These are phyloP conservation scores for Nebria ingens DNA, from an alignment of 1,140 invertebrate species.

Conservation along the genomic window DNA sequence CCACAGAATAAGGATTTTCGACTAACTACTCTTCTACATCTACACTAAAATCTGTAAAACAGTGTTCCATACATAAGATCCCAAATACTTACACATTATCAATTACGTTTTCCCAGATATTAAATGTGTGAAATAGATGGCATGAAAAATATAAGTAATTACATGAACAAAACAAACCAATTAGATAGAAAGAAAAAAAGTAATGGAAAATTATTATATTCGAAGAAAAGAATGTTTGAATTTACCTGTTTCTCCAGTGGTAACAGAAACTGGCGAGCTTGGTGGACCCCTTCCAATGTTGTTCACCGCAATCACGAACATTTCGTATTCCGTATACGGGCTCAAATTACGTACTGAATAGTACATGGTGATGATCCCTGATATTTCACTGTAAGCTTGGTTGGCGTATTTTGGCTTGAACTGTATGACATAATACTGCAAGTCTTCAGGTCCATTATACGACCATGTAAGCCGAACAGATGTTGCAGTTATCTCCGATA, in stretches of 20 bases:
- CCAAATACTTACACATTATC: neutral
- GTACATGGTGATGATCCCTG: conserved; percentile 84
- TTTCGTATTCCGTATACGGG: conserved; percentile 94
- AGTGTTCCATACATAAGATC: neutral
- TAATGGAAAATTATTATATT: neutral
- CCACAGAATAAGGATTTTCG: neutral
- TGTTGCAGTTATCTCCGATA: conserved; percentile 86
- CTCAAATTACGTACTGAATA: conserved; percentile 81
- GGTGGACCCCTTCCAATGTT: conserved; percentile 81
- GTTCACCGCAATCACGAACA: conserved; percentile 91
- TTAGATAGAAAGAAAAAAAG: neutral
- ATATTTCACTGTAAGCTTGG: conserved; percentile 76
- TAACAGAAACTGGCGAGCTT: conserved; percentile 75
- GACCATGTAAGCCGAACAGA: conserved; percentile 86
- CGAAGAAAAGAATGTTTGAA: conserved; percentile 21
- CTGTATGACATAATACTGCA: conserved; percentile 89
- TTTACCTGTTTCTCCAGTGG: conserved; percentile 93
- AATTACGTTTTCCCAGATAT: neutral
- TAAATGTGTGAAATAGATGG: neutral
- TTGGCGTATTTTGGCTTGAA: conserved; percentile 87
- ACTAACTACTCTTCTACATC: neutral
- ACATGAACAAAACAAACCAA: neutral
- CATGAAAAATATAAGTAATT: neutral
- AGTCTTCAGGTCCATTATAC: conserved; percentile 71
- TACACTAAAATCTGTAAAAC: neutral